Evolutionary conservation across 2,888 invertebrate species (phyloP).

Genomic region (Yponomeuta plumbellus): DNA sequence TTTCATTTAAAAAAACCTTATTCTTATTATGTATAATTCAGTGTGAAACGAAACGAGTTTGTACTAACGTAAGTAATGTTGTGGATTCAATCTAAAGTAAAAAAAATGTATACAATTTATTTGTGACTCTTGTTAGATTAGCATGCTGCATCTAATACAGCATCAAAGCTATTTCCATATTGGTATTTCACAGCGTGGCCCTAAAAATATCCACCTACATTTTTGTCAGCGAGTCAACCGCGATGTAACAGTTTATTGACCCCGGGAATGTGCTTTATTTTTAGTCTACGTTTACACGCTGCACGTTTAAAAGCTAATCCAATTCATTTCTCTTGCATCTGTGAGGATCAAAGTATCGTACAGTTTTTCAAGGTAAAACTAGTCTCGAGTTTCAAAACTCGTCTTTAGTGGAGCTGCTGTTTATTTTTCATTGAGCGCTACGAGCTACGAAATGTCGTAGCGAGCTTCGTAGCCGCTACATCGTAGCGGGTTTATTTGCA

Average conservation of each 20-base stretch:
- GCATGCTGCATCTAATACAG: not conserved
- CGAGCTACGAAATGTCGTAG: not conserved
- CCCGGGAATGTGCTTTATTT: constrained; percentile 3
- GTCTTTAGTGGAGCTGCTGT: not conserved
- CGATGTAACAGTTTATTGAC: constrained; percentile 8
- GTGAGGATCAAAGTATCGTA: not conserved
- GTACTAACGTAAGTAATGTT: too few species aligned
- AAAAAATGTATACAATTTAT: too few species aligned
- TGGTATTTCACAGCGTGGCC: not conserved
- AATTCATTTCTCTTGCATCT: not conserved
- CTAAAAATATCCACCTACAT: constrained; percentile 4
- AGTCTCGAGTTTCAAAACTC: not conserved
- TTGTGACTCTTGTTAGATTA: not conserved
- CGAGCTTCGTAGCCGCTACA: not conserved
- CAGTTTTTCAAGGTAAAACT: not conserved
- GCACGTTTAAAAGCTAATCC: not conserved
- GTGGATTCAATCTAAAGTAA: too few species aligned
- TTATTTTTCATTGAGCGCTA: not conserved
- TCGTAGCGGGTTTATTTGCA: not conserved
- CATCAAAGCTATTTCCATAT: not conserved
- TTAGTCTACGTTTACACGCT: not conserved
- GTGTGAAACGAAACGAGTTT: too few species aligned
- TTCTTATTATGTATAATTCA: too few species aligned
- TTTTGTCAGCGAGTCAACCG: not conserved
- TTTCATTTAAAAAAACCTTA: too few species aligned